Percentiles rank a stretch among this genome's conserved stretches.
Conservation (phyloP, 2,113 vertebrate species). For the Diglossa brunneiventris region DNA sequence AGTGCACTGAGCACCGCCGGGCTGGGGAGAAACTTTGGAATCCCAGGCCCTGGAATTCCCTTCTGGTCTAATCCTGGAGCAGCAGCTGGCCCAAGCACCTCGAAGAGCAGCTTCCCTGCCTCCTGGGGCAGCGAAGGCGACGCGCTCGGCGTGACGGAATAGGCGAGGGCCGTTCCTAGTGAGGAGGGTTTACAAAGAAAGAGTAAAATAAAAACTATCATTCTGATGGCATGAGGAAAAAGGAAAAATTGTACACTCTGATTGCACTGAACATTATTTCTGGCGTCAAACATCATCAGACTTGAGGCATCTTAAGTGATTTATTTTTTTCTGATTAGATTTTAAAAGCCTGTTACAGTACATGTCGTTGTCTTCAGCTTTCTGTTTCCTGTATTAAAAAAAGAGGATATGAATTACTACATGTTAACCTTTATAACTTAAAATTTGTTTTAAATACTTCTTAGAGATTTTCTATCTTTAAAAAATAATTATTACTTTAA, state of each 20-base stretch:
- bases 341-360: conserved; percentile 73
- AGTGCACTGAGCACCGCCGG: background rate
- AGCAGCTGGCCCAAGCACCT: conserved; percentile 48
- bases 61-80: conserved; percentile 39
- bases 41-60: background rate
- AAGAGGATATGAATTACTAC: background rate
- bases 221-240: conserved; percentile 76
- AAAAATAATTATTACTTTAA: background rate
- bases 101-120: background rate
- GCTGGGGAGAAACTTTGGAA: background rate
- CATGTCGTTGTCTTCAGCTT: conserved; percentile 86
- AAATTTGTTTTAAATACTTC: background rate
- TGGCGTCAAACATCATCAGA: conserved; percentile 85
- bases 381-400: conserved; percentile 85
- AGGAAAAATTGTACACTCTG: conserved; percentile 81
- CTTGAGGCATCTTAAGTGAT: conserved; percentile 81
- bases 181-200: conserved; percentile 60
- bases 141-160: background rate
- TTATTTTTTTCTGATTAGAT: conserved; percentile 71
- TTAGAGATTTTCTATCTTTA: background rate
- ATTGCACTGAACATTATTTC: conserved; percentile 87
- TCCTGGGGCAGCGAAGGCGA: conserved; percentile 13
- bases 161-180: conserved; percentile 5
- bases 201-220: conserved; percentile 72
- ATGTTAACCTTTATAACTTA: background rate